Evolutionary conservation across 2,113 vertebrate genomes (phyloP), one percentile per base, ranked within the genome.

Genomic region (Sander vitreus): DNA sequence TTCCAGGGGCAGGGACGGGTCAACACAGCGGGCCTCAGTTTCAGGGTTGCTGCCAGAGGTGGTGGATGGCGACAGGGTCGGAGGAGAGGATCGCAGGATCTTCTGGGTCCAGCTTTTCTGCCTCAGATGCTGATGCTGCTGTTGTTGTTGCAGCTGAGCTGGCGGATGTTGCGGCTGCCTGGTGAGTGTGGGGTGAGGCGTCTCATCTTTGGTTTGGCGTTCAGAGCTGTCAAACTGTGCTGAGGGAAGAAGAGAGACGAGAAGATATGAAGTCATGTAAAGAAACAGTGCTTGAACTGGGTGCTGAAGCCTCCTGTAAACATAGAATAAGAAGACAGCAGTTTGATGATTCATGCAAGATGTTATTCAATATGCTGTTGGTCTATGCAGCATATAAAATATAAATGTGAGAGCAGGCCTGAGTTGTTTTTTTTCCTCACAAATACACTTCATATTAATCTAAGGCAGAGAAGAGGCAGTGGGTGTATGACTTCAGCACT

Each of bases 41-140:
- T 95, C 95, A 0, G 95, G 92, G 0, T 84, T 8, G 33, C 84
- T 87, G 53, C 96, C 93, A 0, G 92, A 47, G 8, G 15, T 36
- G 68, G 78, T 85, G 36, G 85, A 50, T 3, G 71, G 78, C 4
- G 71, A 50, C 64, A 84, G 81, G 68, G 88, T 79, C 0, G 88
- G 88, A 1, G 21, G 90, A 0, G 45, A 92, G 79, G 3, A 76
- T 12, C 96, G 96, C 86, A 97, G 78, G 88, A 96, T 96, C 94
- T 97, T 97, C 73, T 95, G 93, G 5, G 95, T 96, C 96, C 96
- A 97, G 93, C 96, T 97, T 83, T 96, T 97, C 92, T 97, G 97
- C 16, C 96, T 94, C 0, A 93, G 93, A 70, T 97, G 96, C 81
- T 92, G 88, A 21, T 86, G 69, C n/a, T 96, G 96, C 80, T 90